Conservation (phyloP, 2,113 vertebrate genomes). For the Neolamprologus tretocephalus region DNA sequence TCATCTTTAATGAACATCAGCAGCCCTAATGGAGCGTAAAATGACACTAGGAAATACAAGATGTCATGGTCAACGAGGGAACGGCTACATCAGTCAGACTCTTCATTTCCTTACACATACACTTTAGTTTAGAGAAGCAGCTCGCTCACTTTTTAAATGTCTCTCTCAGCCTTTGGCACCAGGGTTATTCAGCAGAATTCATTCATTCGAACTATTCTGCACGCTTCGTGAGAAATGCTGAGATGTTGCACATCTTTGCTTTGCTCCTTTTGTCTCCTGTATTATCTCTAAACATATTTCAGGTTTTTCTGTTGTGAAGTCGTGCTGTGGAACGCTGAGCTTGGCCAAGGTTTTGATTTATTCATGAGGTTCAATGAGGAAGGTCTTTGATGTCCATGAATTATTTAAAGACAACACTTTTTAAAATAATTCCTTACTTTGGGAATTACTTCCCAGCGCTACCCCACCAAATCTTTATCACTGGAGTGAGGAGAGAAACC, state of each 20-base stretch:
- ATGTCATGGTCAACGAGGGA: conserved; percentile 53
- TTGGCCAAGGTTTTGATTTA: conserved; percentile 59
- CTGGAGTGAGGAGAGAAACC: not conserved
- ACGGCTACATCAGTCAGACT: conserved; percentile 29
- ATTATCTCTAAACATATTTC: conserved; percentile 22
- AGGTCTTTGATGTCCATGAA: conserved; percentile 66
- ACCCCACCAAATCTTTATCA: not conserved
- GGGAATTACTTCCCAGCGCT: conserved; percentile 11
- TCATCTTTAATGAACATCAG: conserved; percentile 64
- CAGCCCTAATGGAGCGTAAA: conserved; percentile 62
- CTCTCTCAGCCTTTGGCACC: not conserved
- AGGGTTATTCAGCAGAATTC: not conserved
- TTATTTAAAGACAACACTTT: conserved; percentile 55
- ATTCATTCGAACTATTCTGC: not conserved
- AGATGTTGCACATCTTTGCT: conserved; percentile 4
- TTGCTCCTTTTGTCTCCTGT: not conserved
- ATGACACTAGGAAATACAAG: conserved; percentile 61
- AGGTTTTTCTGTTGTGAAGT: conserved; percentile 30
- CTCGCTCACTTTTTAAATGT: not conserved
- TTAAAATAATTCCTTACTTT: conserved; percentile 39
- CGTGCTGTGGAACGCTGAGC: conserved; percentile 26
- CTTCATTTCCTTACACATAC: not conserved
- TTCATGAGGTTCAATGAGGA: conserved; percentile 62
- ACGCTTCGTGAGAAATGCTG: not conserved
- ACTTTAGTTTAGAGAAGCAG: not conserved